These are phyloP conservation scores for Hypotaenidia philippensis DNA, from an alignment of 2,797 vertebrate genomes.

Conservation along the genomic window DNA sequence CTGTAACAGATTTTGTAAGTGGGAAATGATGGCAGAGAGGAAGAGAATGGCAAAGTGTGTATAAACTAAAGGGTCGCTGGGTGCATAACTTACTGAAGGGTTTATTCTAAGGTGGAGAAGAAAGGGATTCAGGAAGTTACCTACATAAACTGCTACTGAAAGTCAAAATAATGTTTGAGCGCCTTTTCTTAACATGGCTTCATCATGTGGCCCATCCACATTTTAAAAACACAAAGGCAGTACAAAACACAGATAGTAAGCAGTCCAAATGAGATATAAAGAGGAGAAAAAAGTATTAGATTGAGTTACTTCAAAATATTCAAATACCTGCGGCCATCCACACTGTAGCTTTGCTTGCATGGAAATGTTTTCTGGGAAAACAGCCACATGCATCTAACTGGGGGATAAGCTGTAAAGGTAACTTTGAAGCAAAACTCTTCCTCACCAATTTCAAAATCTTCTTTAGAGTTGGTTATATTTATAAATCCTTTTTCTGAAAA, in stretches of 20 bases:
- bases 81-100: not conserved
- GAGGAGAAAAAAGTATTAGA: not conserved
- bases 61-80: not conserved
- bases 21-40: not conserved
- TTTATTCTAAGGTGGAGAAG: not conserved
- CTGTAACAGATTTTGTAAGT: not conserved
- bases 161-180: not conserved
- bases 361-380: conserved; percentile 78
- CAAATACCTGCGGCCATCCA: conserved; percentile 79
- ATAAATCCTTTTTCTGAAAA: conserved; percentile 86
- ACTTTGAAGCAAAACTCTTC: conserved; percentile 84
- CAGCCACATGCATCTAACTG: conserved; percentile 87
- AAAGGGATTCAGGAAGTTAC: not conserved
- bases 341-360: conserved; percentile 66
- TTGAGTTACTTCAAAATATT: not conserved
- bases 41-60: not conserved
- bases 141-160: not conserved
- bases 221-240: not conserved
- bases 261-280: not conserved
- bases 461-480: conserved; percentile 77
- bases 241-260: not conserved
- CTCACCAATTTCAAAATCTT: conserved; percentile 75
- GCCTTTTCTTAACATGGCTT: not conserved
- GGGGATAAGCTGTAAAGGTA: conserved; percentile 85
- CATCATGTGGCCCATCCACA: not conserved